phyloP scores from a whole-genome alignment of 2,888 invertebrate genomes.

The Tinea semifulvella region DNA sequence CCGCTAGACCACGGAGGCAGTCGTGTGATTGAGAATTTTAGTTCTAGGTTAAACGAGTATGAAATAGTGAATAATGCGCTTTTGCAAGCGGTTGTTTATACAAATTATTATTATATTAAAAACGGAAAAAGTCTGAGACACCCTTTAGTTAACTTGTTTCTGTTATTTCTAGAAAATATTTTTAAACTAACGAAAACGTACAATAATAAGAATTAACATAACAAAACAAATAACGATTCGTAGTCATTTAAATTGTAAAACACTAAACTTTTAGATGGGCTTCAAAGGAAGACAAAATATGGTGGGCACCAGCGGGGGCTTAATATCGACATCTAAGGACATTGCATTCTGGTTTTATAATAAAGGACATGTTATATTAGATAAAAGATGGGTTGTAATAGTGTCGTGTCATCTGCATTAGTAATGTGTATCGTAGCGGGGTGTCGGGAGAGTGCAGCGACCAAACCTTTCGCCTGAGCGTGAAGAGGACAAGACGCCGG shows the following conservation, averaged over 20 bases:
- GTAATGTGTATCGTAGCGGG: constrained; percentile 52
- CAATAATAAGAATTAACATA: not conserved
- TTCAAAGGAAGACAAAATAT: constrained; percentile 13
- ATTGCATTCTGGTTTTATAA: constrained; percentile 58
- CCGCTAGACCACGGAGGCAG: too few relatives aligned
- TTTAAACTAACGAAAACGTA: too few relatives aligned
- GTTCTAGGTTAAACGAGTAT: too few relatives aligned
- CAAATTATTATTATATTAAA: too few relatives aligned
- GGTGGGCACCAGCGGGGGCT: constrained; percentile 52
- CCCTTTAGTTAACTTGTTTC: too few relatives aligned
- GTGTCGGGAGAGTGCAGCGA: constrained; percentile 24
- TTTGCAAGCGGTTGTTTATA: too few relatives aligned
- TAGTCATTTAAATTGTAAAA: constrained; percentile 34
- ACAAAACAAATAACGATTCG: constrained; percentile 23
- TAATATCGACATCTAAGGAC: constrained; percentile 49
- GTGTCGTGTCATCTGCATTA: constrained; percentile 59
- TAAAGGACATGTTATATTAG: constrained; percentile 60
- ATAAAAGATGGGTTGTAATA: constrained; percentile 61
- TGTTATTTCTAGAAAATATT: too few relatives aligned
- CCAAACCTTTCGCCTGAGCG: constrained; percentile 20
- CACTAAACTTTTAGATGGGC: constrained; percentile 30
- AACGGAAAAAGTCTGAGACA: too few relatives aligned
- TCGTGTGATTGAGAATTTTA: too few relatives aligned
- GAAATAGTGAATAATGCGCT: too few relatives aligned
- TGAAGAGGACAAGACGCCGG: constrained; percentile 24